Evolutionary conservation across 2,888 invertebrate genomes (phyloP), one percentile per base, ranked within the genome.

Genomic region (Napeogenes sylphis): DNA sequence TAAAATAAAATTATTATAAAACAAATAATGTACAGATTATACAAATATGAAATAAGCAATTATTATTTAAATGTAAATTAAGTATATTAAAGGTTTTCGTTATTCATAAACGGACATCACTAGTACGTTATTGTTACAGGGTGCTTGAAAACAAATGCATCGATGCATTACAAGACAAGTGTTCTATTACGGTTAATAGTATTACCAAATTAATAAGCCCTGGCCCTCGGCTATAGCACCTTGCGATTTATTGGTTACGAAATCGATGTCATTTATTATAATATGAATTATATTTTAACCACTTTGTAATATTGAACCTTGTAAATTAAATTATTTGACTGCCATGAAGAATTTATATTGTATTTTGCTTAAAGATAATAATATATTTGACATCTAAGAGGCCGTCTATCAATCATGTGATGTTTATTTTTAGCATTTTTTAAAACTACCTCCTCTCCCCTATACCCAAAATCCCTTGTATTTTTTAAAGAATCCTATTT

Each of bases 171-270:
- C 67, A 64, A 64, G 66, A 64, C 61, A 66, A 61, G 61, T 60
- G 69, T 67, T 61, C 69, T 59, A 61, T 60, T 63, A 61, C 64
- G 55, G 63, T 67, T 71, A 70, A 65, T 77, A 76, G 77, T 73
- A 73, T 75, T 72, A 75, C 76, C 78, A 80, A 80, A 79, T 80
- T 81, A 78, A 81, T 78, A 76, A 79, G 79, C 78, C 72, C 8
- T 10, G 21, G 51, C 51, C 30, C 30, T 21, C 75, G 70, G 71
- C 73, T 57, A 61, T 56, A 61, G 53, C 64, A 51, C 54, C 56
- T 38, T 61, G 59, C 55, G 73, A 73, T 59, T 58, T 57, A 59
- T 47, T 54, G 56, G 45, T 55, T 59, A 30, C 55, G 61, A 63
- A 62, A 65, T 54, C 56, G 59, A 61, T 65, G 67, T 61, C 35